Base-by-base conservation (phyloP, 2,113 vertebrate species). In the Gambusia holbrooki region DNA sequence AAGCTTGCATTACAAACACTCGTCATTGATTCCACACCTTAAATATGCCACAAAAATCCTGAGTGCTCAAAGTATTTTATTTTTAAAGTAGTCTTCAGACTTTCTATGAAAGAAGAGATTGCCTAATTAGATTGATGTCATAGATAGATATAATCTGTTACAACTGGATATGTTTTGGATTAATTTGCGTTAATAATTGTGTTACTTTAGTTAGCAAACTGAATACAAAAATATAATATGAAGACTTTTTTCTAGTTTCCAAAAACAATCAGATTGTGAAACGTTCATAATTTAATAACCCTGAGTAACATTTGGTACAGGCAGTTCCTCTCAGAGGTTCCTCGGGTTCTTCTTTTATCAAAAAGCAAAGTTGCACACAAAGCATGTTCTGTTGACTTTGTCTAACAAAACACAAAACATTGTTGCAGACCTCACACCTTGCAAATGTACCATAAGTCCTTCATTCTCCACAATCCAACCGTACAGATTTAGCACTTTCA, bases 231-330 rank as follows among this genome's bases (percentile, higher is more conserved):
- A 76, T 13, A 74, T 8, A 65, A 74, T 29, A 63, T 1, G 54
- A 37, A 30, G 42, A 65, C 29, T 75, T 25, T 25, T 25, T 0
- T 10, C 72, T n/a, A 2, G 35, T 35, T 28, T 28, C n/a, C 66
- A 66, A n/a, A 78, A 14, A 45, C 60, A 28, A 72, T 30, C 61
- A 22, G 30, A 27, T 48, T 42, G 15, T 19, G 45, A 48, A 48
- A 19, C 6, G 45, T 17, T 5, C 37, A 65, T 71, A 0, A 1
- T 35, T 60, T 51, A 37, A 30, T 62, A 29, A 80, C 66, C 79
- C 79, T 87, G 80, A 88, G 73, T 64, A 69, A 48, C 42, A 73
- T 77, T 51, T 61, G 66, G 40, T 72, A 27, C n/a, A 71, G 32
- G 48, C 14, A 1, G 17, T 54, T 73, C n/a, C 32, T 32, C 19